A percentile compares a stretch with the other conserved stretches of the same genome.
Evolutionary conservation across 2,797 vertebrate species (phyloP).

Genomic region (Diceros bicornis): DNA sequence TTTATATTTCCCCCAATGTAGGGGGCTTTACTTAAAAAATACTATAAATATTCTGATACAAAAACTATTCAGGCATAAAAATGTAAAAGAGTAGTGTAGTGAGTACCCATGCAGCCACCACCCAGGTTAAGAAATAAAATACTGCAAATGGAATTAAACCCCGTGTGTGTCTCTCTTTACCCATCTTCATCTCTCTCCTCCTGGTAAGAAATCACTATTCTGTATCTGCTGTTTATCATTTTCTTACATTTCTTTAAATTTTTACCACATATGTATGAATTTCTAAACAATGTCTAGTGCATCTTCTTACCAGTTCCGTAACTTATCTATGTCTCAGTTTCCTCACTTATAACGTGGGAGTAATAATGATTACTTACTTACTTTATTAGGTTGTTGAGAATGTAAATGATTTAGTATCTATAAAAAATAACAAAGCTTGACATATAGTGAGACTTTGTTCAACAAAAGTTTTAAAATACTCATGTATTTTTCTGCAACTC

Average conservation of each 20-base stretch:
- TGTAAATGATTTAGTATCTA: neutral
- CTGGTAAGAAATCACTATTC: neutral
- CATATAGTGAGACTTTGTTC: neutral
- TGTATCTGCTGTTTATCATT: neutral
- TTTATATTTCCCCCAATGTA: neutral
- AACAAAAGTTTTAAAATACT: neutral
- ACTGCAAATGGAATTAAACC: neutral
- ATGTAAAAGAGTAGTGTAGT: neutral
- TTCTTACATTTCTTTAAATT: neutral
- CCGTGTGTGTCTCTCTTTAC: neutral
- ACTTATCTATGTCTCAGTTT: neutral
- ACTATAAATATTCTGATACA: neutral
- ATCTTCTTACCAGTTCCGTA: neutral
- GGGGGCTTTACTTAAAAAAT: neutral
- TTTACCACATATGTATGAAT: neutral
- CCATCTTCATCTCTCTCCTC: neutral
- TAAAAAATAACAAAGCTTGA: neutral
- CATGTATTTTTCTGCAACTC: neutral
- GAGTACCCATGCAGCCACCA: neutral
- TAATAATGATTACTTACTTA: neutral
- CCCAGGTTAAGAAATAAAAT: neutral
- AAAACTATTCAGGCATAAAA: neutral
- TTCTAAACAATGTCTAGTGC: neutral
- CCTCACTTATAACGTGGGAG: neutral
- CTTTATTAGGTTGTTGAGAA: neutral